phyloP scores from a whole-genome alignment of 2,797 vertebrate genomes.

The Lindbergichthys nudifrons region DNA sequence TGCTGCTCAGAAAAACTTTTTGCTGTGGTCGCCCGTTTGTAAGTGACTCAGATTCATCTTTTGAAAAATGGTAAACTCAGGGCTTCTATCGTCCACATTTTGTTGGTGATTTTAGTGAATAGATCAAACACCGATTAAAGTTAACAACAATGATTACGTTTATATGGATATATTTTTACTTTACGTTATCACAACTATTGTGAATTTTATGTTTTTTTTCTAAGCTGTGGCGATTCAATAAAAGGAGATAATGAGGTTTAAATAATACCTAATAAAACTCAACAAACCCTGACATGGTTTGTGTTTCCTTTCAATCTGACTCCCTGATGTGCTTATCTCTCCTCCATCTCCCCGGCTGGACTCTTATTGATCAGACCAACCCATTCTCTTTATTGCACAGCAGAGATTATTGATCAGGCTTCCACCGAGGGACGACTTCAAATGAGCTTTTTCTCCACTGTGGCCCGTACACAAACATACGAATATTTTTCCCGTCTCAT shows the following conservation, averaged over 20 bases:
- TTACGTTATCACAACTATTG: not conserved
- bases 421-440: slow-evolving; percentile 58
- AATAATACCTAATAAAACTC: not conserved
- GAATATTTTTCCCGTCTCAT: slow-evolving; percentile 43
- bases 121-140: not conserved
- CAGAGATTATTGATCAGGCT: slow-evolving; percentile 74
- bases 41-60: too few species aligned
- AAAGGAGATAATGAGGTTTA: not conserved
- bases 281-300: slow-evolving; percentile 13
- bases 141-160: not conserved
- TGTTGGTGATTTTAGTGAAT: too few species aligned
- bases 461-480: not conserved
- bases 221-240: not conserved
- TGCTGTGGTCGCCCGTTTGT: too few species aligned
- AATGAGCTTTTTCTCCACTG: slow-evolving; percentile 53
- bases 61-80: too few species aligned
- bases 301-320: slow-evolving; percentile 5
- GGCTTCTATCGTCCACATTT: too few species aligned
- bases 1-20: too few species aligned
- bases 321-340: slow-evolving; percentile 48
- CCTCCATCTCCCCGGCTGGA: slow-evolving; percentile 31
- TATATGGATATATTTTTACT: not conserved
- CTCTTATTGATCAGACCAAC: slow-evolving; percentile 60
- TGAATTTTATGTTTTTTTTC: not conserved
- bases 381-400: slow-evolving; percentile 62